Evolutionary conservation across 2,113 vertebrate species (phyloP).

Genomic region (Epinephelus fuscoguttatus): DNA sequence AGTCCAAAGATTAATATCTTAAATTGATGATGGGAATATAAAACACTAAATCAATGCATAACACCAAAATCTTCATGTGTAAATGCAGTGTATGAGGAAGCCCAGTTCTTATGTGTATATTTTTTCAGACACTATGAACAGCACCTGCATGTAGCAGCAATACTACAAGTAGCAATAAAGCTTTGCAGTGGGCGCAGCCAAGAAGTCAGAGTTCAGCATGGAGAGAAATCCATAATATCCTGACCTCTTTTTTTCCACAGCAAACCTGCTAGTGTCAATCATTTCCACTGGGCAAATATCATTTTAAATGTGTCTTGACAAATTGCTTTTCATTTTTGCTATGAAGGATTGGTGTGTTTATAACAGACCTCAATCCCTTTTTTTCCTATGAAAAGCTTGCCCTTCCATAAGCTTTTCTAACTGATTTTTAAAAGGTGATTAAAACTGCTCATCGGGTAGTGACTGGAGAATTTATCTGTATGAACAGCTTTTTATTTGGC

Average conservation of each 20-base stretch:
- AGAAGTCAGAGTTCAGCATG: conserved; percentile 59
- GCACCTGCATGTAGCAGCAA: conserved; percentile 33
- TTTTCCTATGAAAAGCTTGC: conserved; percentile 13
- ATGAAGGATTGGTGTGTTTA: conserved; percentile 2
- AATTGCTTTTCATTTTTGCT: conserved; percentile 48
- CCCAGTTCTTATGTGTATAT: neutral
- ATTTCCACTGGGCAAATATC: conserved; percentile 48
- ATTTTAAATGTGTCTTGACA: conserved; percentile 46
- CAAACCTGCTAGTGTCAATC: conserved; percentile 70
- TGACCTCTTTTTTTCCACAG: conserved; percentile 49
- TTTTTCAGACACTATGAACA: conserved; percentile 29
- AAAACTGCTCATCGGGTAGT: conserved; percentile 42
- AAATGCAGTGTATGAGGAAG: neutral
- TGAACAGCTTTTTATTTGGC: conserved; percentile 74
- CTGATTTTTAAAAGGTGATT: conserved; percentile 39
- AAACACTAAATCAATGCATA: neutral
- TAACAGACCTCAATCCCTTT: conserved; percentile 14
- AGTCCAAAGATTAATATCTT: neutral
- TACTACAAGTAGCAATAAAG: conserved; percentile 47
- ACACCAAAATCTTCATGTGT: neutral
- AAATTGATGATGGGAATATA: neutral
- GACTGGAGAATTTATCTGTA: conserved; percentile 60
- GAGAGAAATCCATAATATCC: conserved; percentile 60
- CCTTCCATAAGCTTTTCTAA: conserved; percentile 2
- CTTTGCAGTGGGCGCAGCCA: neutral